phyloP scores from a whole-genome alignment of 92 coral and sea anemone genomes.

The Phenganax marumi region DNA sequence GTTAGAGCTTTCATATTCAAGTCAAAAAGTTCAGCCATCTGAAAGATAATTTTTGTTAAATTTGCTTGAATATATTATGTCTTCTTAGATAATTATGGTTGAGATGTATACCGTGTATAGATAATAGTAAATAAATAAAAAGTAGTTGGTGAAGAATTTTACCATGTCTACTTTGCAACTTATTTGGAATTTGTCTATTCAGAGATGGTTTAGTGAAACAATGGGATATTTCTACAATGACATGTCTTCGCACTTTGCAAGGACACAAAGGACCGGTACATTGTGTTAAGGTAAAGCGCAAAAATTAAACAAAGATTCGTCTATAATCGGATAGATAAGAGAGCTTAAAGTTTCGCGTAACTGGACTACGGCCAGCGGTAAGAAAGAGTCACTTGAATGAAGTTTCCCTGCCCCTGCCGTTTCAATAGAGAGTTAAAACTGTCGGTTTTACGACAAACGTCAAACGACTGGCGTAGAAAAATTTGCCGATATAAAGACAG shows the following conservation, averaged over 20 bases:
- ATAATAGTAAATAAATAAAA: too few species aligned
- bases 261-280: conserved; percentile 94
- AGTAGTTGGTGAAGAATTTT: too few species aligned
- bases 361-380: too few species aligned
- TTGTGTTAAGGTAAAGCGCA: conserved; percentile 70
- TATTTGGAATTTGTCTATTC: not conserved
- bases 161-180: too few species aligned
- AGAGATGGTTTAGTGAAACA: conserved; percentile 89
- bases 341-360: too few species aligned
- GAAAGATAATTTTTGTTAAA: not conserved
- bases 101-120: not conserved
- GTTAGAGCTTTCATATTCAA: not conserved
- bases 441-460: too few species aligned
- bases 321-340: not conserved
- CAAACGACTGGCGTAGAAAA: too few species aligned
- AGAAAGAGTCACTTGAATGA: too few species aligned
- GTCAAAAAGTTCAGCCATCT: not conserved
- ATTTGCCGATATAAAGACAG: too few species aligned
- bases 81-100: conserved; percentile 37
- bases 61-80: not conserved
- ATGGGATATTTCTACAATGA: conserved; percentile 90
- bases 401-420: too few species aligned
- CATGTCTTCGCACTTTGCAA: conserved; percentile 88
- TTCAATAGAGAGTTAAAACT: too few species aligned
- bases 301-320: not conserved